Percentiles rank a stretch among this genome's conserved stretches.
Evolutionary conservation across 2,888 invertebrate species (phyloP).

Genomic region (Aleiodes alternator): DNA sequence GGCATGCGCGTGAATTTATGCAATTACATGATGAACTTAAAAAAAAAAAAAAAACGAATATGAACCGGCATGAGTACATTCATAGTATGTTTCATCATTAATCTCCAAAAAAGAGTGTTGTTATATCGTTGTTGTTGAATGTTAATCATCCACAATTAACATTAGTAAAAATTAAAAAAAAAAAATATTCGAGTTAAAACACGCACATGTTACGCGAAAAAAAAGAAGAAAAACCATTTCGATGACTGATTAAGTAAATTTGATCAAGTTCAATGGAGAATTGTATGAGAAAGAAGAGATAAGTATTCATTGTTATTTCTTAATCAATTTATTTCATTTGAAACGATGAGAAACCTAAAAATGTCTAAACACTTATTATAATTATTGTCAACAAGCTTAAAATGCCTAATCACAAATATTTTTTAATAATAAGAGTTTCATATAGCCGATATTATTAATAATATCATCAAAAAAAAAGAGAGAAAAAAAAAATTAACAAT

Average conservation of each 20-base stretch:
- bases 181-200: conserved; percentile 38
- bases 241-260: conserved; percentile 32
- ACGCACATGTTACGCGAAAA: conserved; percentile 44
- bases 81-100: conserved; percentile 29
- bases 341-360: background rate
- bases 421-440: background rate
- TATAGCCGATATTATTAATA: too few relatives aligned
- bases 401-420: conserved; percentile 10
- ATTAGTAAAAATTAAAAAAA: background rate
- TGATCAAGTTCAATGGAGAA: conserved; percentile 22
- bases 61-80: background rate
- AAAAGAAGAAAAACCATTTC: conserved; percentile 13
- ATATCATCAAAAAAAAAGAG: too few relatives aligned
- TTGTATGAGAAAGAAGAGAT: conserved; percentile 15
- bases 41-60: background rate
- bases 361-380: conserved; percentile 8
- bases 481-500: too few relatives aligned
- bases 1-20: conserved; percentile 67
- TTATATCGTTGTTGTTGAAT: conserved; percentile 36
- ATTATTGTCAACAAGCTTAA: conserved; percentile 10
- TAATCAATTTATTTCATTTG: background rate
- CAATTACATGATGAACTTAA: conserved; percentile 54
- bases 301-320: conserved; percentile 20
- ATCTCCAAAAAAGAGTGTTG: conserved; percentile 31
- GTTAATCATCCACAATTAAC: conserved; percentile 24